phyloP scores from a whole-genome alignment of 1,140 invertebrate species.

The Pseudomyrmex concolor region DNA sequence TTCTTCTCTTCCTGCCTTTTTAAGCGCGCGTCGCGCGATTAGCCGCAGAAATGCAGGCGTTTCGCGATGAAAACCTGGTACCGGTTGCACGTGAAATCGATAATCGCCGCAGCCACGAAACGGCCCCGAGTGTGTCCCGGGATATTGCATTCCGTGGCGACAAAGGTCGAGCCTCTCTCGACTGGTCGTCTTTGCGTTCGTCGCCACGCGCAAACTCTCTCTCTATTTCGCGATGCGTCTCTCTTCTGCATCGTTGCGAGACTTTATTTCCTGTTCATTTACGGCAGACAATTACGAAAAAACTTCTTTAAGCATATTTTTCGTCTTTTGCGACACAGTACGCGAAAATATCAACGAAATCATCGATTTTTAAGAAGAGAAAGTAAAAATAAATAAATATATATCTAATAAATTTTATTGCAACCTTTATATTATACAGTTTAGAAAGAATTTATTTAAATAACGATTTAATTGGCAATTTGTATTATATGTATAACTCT shows the following conservation, averaged over 20 bases:
- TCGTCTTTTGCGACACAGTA: constrained; percentile 19
- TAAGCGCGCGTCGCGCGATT: constrained; percentile 32
- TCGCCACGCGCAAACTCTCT: constrained; percentile 44
- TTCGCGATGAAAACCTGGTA: constrained; percentile 61
- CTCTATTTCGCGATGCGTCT: constrained; percentile 21
- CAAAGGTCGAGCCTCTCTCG: constrained; percentile 57
- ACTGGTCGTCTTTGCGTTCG: constrained; percentile 33
- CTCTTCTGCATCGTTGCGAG: constrained; percentile 30
- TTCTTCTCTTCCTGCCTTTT: constrained; percentile 59
- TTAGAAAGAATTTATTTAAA: neutral
- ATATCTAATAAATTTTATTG: no score
- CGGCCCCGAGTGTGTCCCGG: constrained; percentile 39
- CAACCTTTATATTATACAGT: neutral
- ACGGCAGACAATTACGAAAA: no score
- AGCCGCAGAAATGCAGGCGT: constrained; percentile 54
- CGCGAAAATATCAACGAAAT: constrained; percentile 9
- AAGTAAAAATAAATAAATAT: no score
- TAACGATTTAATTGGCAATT: neutral
- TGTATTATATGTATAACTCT: neutral
- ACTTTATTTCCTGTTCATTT: constrained; percentile 13
- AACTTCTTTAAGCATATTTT: no score
- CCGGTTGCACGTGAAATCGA: constrained; percentile 60
- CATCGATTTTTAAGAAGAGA: neutral
- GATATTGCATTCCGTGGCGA: constrained; percentile 57
- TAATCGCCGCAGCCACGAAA: constrained; percentile 36